Evolutionary conservation across 2,113 vertebrate species (phyloP).

Genomic region (Python bivittatus): DNA sequence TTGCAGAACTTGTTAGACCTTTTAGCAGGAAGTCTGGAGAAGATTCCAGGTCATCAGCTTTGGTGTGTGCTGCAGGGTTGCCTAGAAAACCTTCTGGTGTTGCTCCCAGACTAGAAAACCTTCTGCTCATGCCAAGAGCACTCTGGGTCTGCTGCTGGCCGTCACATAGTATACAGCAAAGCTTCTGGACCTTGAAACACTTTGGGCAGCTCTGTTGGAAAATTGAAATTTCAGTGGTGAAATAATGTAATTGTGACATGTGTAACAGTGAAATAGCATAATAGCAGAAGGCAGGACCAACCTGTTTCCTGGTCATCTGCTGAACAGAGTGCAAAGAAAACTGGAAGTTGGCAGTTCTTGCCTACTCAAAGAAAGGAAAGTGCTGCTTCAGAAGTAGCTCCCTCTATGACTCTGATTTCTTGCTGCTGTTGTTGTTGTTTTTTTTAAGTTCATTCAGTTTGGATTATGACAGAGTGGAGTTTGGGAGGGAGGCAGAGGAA

Average conservation of each 20-base stretch:
- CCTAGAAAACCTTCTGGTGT: neutral
- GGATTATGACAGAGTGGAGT: neutral
- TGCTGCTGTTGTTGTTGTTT: neutral
- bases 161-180: too few relatives aligned
- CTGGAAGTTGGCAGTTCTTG: neutral
- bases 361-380: neutral
- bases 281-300: neutral
- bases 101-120: neutral
- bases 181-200: neutral
- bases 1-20: neutral
- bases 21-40: neutral
- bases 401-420: neutral
- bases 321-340: neutral
- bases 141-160: neutral
- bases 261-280: neutral
- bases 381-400: neutral
- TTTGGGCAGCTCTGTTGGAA: neutral
- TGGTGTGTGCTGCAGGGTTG: neutral
- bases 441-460: neutral
- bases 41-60: neutral
- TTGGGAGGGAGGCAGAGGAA: neutral
- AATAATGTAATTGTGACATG: neutral
- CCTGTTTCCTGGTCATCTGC: neutral
- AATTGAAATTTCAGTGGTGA: neutral
- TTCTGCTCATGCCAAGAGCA: neutral